Base-by-base conservation (phyloP, 2,797 vertebrate genomes). In the Echiichthys vipera region DNA sequence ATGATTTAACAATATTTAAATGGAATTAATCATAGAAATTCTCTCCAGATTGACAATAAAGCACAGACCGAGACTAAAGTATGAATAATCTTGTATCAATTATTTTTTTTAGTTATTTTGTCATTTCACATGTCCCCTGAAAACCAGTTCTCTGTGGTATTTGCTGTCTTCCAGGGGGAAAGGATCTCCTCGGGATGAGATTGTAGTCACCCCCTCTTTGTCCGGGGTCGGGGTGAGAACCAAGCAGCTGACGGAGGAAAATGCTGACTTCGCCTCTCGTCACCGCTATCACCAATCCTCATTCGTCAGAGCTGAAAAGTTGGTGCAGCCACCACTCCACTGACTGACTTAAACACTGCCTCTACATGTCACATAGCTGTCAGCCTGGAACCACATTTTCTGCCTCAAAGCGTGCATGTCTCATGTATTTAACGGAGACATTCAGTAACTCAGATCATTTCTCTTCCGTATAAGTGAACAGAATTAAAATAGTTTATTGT, bases 181-280 rank as follows among this genome's bases (percentile, higher is more conserved):
- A 76, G 84, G 45, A 18, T 56, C 84, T 46, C 84, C 88, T 15
- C 89, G 37, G 77, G 96, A 97, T 72, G 96, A 96, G 92, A 95
- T 98, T 0, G 90, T 99, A 63, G 85, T 98, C 92, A 97, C 97
- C 0, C 97, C 96, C 0, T 94, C 96, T 84, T 90, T 96, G 85
- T 92, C 91, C 2, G 89, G 87, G 63, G 94, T 99, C 22, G 96
- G 95, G 65, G 91, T 97, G 94, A 94, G 94, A 93, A 99, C 96
- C 88, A 96, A 92, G 30, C 98, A 99, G 91, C 93, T 99, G 86
- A 99, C 97, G 0, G 93, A 98, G 88, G 98, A 99, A 91, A 99
- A 99, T 1, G 74, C 91, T 1, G 98, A 99, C 92, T 99, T 99
- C 1, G 96, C 98, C 67, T 93, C 95, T 0, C 95, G 98, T 42